phyloP scores from a whole-genome alignment of 2,113 vertebrate species.

The Sisor rabdophorus region DNA sequence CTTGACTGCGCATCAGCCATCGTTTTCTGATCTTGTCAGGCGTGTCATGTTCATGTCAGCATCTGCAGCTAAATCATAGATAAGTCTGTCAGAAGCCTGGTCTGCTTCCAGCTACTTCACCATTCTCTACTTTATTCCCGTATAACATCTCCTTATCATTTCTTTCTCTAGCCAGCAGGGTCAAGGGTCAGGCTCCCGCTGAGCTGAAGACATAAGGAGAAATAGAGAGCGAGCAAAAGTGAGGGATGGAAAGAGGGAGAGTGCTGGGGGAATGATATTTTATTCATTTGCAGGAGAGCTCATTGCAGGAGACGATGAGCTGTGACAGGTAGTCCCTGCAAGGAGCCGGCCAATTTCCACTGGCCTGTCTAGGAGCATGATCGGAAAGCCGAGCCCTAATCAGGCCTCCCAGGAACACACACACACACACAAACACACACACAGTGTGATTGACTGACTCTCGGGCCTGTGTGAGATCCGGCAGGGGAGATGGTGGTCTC shows the following conservation, averaged over 20 bases:
- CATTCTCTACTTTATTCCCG: conserved; percentile 1
- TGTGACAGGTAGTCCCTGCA: conserved; percentile 96
- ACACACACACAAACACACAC: conserved; percentile 27
- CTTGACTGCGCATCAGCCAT: background rate
- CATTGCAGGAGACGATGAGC: conserved; percentile 79
- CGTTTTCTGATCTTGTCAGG: conserved; percentile 24
- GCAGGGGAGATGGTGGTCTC: conserved; percentile 61
- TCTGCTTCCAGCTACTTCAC: conserved; percentile 52
- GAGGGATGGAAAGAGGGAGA: conserved; percentile 48
- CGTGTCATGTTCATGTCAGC: conserved; percentile 56
- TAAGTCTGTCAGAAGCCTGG: conserved; percentile 66
- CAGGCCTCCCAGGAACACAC: conserved; percentile 90
- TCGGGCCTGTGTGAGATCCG: conserved; percentile 69
- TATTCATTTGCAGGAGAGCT: conserved; percentile 76
- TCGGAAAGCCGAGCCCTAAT: conserved; percentile 97
- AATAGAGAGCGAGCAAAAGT: conserved; percentile 31
- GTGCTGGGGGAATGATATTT: conserved; percentile 68
- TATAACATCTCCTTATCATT: conserved; percentile 50
- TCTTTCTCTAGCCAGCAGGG: conserved; percentile 65
- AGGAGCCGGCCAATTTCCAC: conserved; percentile 96
- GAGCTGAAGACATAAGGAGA: conserved; percentile 57
- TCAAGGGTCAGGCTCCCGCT: conserved; percentile 65
- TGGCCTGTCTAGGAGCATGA: conserved; percentile 97
- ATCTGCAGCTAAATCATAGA: conserved; percentile 61
- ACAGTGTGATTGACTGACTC: conserved; percentile 69